Base-by-base conservation (phyloP, 2,797 vertebrate species). In the Diglossa cyanea region DNA sequence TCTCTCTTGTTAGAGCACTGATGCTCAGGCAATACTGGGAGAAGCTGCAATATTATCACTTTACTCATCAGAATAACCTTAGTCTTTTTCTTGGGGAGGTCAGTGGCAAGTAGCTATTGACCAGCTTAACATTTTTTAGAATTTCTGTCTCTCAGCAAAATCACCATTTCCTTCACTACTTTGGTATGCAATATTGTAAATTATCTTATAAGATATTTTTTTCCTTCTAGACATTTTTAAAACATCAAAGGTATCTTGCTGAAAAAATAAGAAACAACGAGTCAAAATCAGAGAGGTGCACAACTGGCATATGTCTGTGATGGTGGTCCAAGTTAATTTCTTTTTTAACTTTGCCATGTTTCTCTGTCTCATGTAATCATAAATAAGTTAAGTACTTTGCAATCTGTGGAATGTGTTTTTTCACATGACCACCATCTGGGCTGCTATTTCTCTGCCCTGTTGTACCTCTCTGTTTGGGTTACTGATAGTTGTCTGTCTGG, bases 391-490 rank as follows among this genome's bases (percentile, higher is more conserved):
- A 94, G 74, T 80, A 71, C 76, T 87, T 78, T 66, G 70, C 92
- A 92, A 72, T 93, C 94, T 91, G 93, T 74, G 74, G 83, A 91
- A 88, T 90, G 82, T 86, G 87, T 84, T 94, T 96, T 96, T 81
- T 88, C 93, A 86, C 86, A 84, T 90, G 93, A 92, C 68, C 47
- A 50, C 81, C 90, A 88, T 88, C 80, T 87, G 90, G 84, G 83
- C 51, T 84, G 79, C 88, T 90, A 86, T 39, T 94, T 88, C 66
- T 67, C 57, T 58, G 66, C 73, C 93, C 73, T 96, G 90, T 94
- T 92, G 93, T 33, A 93, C 73, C 78, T 93, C 92, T 96, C 90
- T 77, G 85, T 88, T 86, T 95, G 94, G 84, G 90, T 94, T 88
- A 93, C 89, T 95, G 94, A 86, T 94, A 94, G 75, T 93, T 94